Base-by-base conservation (phyloP, 2,797 vertebrate species). In the Falco columbarius region DNA sequence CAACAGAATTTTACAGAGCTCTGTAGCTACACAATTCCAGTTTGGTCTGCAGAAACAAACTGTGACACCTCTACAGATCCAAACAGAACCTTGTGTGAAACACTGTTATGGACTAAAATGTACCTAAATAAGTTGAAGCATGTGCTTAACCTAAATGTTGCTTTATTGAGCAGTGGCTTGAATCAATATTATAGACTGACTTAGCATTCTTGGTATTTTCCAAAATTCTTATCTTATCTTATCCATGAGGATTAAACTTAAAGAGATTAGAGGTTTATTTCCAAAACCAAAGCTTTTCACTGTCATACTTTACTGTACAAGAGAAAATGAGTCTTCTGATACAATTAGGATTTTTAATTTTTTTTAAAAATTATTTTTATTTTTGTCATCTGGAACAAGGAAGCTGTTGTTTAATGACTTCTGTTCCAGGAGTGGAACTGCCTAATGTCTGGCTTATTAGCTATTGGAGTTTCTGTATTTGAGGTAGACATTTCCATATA, bases 181-280 rank as follows among this genome's bases (percentile, higher is more conserved):
- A 87, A 73, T 80, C 83, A 80, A 66, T 93, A 85, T 66, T 80
- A 80, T 51, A 89, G 26, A 66, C 17, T 85, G 77, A 76, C 3
- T 71, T 61, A 74, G 4, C 5, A 42, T 83, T 88, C 30, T 66
- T 76, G 7, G 5, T 49, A 59, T 92, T 90, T 75, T 73, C 34
- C 40, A 36, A 47, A 62, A 74, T 67, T 63, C 27, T 79, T 68
- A 5, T 40, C 38, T 54, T 61, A 18, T 19, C 49, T 85, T 59
- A 59, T 73, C 22, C 61, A 2, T 77, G 52, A 77, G 13, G 10
- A 29, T 44, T 74, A 73, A 40, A 63, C 14, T 59, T 51, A 76
- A 51, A 87, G 38, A 84, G 14, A 82, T 81, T 70, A 62, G 30
- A 62, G 6, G 6, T 59, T 86, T 10, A 38, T 77, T 73, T 88